Evolutionary conservation across 2,113 vertebrate genomes (phyloP), one percentile per base, ranked within the genome.

Genomic region (Ardeotis arabs): DNA sequence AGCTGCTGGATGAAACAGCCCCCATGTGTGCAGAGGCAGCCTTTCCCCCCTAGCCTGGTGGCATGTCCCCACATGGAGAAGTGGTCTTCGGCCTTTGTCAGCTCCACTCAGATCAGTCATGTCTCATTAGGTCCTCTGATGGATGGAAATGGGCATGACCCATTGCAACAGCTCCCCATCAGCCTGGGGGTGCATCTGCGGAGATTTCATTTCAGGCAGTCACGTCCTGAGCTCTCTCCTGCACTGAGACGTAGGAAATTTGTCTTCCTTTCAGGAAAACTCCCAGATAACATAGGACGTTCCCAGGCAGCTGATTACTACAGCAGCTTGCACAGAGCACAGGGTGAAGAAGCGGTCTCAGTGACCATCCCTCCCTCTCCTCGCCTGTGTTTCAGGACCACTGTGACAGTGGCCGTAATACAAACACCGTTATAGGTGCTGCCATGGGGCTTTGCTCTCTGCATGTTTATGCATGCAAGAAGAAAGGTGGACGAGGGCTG

Each of bases 31-130:
- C 56, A 67, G 82, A 84, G 49, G 73, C 52, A 90, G 59, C 47
- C 75, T 89, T 62, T 23, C 12, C 86, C 83, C 84, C 23, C 22
- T 10, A 15, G 90, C 73, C 73, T 81, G 52, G 69, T 97, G 95
- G 90, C 72, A 27, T 13, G 7, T 88, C 44, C 92, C 76, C 79
- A 94, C 75, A 95, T 91, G 82, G 82, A 76, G 64, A 95, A 77
- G 86, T 72, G 84, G 96, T 92, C 90, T 60, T 14, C 73, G 84
- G 78, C 72, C 84, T 94, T 81, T 97, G 97, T 96, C 97, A 96
- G 77, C 67, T 96, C 76, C 0, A 1, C 73, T 97, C 82, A 95
- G 33, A 70, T 97, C 97, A 97, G 78, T 93, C 78, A 77, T 90
- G 95, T 96, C 93, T 97, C 72, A 22, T 5, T 96, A 91, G 70